These are phyloP conservation scores for Silurus glanis DNA, from an alignment of 2,113 vertebrate genomes.

Conservation along the genomic window DNA sequence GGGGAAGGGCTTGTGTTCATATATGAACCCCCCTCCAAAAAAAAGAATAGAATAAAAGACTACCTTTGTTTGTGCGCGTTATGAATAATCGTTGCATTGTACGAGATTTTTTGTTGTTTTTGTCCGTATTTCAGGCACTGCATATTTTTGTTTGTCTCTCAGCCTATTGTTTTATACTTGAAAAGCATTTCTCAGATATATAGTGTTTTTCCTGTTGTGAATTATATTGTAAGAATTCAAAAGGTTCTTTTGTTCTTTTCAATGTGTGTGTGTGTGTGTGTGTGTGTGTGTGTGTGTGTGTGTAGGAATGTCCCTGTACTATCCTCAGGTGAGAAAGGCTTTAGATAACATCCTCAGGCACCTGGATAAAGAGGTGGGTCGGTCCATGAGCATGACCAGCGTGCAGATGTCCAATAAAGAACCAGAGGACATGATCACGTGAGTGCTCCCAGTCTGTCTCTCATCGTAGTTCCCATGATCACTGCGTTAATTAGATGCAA, in stretches of 20 bases:
- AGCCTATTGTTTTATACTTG: slow-evolving; percentile 1
- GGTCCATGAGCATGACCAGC: slow-evolving; percentile 98
- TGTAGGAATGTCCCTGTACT: slow-evolving; percentile 96
- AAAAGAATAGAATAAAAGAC: not conserved
- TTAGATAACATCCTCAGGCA: slow-evolving; percentile 95
- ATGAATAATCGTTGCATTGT: not conserved
- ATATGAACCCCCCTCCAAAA: not conserved
- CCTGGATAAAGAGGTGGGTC: slow-evolving; percentile 97
- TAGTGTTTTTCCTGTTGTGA: not conserved
- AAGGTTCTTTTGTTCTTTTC: not conserved
- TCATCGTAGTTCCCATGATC: not conserved
- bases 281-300: slow-evolving; percentile 33
- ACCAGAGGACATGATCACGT: slow-evolving; percentile 98
- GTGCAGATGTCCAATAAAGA: slow-evolving; percentile 99
- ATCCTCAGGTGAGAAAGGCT: slow-evolving; percentile 96
- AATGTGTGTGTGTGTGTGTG: not conserved
- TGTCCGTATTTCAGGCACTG: not conserved
- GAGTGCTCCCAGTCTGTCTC: not conserved
- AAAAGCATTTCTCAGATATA: not conserved
- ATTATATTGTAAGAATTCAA: not conserved
- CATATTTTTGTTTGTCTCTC: not conserved
- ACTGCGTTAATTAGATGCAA: too few species aligned
- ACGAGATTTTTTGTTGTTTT: not conserved
- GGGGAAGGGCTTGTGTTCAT: not conserved
- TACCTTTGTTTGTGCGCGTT: not conserved